phyloP scores from a whole-genome alignment of 1,140 invertebrate species.

The Zaprionus capensis region DNA sequence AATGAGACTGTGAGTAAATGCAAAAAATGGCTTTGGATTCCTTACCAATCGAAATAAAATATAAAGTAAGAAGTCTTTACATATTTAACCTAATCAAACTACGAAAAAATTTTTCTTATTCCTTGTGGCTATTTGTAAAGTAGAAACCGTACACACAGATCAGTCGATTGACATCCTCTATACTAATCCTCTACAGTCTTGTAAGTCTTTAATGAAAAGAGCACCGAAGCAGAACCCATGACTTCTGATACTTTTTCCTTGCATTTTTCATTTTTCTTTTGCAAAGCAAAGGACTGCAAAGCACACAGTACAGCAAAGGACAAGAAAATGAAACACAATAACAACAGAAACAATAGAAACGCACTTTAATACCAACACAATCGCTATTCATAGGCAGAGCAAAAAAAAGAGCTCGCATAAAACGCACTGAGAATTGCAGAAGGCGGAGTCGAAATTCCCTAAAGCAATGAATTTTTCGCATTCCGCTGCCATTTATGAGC shows the following conservation, averaged over 20 bases:
- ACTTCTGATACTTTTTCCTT: conserved; percentile 6
- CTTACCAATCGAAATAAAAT: no score
- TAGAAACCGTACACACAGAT: not conserved
- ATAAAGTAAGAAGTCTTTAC: no score
- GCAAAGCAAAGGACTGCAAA: conserved; percentile 19
- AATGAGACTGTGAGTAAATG: no score
- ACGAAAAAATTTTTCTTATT: no score
- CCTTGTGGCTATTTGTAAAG: not conserved
- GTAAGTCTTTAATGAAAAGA: conserved; percentile 13
- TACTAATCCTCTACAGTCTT: not conserved
- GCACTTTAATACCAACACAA: conserved; percentile 7
- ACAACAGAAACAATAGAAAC: conserved; percentile 13
- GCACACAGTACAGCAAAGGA: conserved; percentile 8
- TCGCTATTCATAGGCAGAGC: conserved; percentile 41
- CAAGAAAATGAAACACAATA: conserved; percentile 15
- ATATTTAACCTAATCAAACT: no score
- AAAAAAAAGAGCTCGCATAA: conserved; percentile 12
- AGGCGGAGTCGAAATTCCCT: conserved; percentile 34
- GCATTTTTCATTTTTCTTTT: conserved; percentile 13
- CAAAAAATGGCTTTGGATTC: conserved; percentile 14
- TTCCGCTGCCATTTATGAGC: conserved; percentile 49
- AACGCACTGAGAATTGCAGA: conserved; percentile 39
- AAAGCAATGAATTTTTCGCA: conserved; percentile 56
- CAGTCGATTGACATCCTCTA: conserved; percentile 1
- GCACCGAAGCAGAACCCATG: not conserved